Conservation (phyloP, 2,797 vertebrate species). For the Setipinna tenuifilis region DNA sequence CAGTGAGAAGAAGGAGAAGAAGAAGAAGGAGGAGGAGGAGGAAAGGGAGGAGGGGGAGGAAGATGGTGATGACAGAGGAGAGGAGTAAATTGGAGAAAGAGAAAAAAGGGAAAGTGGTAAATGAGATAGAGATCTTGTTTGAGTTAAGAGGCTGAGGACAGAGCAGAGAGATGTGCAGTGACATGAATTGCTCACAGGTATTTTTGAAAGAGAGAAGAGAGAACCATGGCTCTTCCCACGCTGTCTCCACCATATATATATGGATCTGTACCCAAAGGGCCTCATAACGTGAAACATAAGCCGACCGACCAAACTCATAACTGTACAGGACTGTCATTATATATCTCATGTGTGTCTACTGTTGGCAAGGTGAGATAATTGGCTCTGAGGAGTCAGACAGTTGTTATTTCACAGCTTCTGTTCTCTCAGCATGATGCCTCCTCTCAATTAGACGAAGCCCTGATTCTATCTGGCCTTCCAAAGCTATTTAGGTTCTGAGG, state of each 20-base stretch:
- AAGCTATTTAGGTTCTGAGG: background rate
- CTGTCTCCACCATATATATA: background rate
- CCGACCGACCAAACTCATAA: background rate
- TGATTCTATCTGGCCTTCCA: background rate
- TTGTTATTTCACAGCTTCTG: background rate
- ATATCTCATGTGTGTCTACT: background rate
- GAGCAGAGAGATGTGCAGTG: background rate
- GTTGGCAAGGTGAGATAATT: constrained; percentile 7
- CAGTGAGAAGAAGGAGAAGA: no score
- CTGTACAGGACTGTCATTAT: background rate
- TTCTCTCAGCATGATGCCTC: background rate
- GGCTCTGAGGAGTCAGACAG: background rate
- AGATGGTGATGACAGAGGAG: background rate
- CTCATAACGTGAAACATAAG: background rate
- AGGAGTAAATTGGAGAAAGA: background rate
- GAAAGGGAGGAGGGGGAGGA: no score
- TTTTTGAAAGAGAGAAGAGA: background rate
- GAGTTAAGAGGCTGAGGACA: background rate
- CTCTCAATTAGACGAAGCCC: background rate
- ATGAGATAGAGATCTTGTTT: background rate
- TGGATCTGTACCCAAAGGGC: background rate
- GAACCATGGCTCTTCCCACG: background rate
- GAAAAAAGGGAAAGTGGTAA: background rate
- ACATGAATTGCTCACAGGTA: background rate
- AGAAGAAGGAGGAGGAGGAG: no score